A percentile compares a stretch with the other conserved stretches of the same genome.
phyloP scores from a whole-genome alignment of 2,113 vertebrate species.

The Brevimyrus niger region DNA sequence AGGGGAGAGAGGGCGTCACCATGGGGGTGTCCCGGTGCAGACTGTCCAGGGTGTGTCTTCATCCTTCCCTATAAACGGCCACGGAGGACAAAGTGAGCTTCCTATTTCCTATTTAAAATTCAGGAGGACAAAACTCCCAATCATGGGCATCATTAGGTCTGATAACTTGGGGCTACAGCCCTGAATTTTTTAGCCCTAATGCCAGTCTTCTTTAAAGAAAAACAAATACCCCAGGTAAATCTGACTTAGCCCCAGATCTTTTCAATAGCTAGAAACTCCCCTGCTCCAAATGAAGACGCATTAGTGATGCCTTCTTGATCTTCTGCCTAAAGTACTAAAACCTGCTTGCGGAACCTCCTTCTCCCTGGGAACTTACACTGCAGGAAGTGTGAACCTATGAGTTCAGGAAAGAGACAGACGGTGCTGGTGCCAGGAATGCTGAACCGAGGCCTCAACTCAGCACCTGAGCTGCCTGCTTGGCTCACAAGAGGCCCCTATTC shows the following conservation, averaged over 20 bases:
- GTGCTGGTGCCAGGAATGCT: neutral
- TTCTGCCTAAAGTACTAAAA: neutral
- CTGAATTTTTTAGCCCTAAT: no score
- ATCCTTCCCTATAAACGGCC: constrained; percentile 40
- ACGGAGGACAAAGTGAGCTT: constrained; percentile 8
- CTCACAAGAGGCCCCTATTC: neutral
- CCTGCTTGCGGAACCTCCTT: neutral
- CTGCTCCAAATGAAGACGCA: neutral
- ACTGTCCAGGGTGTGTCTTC: constrained; percentile 20
- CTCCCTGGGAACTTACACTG: neutral
- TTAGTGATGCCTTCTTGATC: neutral
- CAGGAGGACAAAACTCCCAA: neutral
- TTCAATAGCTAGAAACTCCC: no score
- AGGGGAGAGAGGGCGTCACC: constrained; percentile 22
- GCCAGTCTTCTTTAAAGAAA: no score
- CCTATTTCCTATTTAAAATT: neutral
- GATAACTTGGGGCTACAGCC: no score
- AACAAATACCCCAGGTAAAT: no score
- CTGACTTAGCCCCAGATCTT: no score
- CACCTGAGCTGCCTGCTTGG: neutral
- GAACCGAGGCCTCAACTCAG: neutral
- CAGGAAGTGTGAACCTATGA: neutral
- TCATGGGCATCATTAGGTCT: no score
- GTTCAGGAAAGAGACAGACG: neutral
- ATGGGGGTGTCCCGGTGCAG: neutral